Evolutionary conservation across 2,888 invertebrate genomes (phyloP).

Genomic region (Acrobeloides nanus): DNA sequence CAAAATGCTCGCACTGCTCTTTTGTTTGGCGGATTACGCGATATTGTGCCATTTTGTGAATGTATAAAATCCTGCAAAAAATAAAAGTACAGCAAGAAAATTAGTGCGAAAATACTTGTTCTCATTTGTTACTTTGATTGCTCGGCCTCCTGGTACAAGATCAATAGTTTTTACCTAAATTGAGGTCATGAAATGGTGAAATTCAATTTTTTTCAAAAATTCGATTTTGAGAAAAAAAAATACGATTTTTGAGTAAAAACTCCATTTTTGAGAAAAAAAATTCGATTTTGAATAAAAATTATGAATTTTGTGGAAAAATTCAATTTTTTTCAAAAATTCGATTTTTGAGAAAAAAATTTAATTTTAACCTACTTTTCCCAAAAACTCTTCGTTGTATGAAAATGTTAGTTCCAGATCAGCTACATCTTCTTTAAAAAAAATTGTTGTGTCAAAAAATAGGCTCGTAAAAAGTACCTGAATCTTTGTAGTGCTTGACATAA

Average conservation of each 20-base stretch:
- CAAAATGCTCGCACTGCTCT: slow-evolving; percentile 91
- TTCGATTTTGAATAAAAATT: background rate
- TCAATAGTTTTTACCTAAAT: slow-evolving; percentile 83
- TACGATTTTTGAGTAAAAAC: too few relatives aligned
- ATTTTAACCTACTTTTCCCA: slow-evolving; percentile 32
- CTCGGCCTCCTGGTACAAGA: slow-evolving; percentile 85
- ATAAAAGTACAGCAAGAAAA: background rate
- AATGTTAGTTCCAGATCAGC: slow-evolving; percentile 83
- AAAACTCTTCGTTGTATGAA: slow-evolving; percentile 43
- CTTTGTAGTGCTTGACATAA: slow-evolving; percentile 70
- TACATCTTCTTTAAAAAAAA: slow-evolving; percentile 88
- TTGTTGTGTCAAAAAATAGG: slow-evolving; percentile 65
- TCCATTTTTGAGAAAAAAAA: background rate
- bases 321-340: background rate
- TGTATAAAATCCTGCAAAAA: slow-evolving; percentile 80
- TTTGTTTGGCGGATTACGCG: slow-evolving; percentile 95
- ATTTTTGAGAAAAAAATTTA: slow-evolving; percentile 2
- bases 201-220: too few relatives aligned
- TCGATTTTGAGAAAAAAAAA: slow-evolving; percentile 2
- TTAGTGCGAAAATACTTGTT: slow-evolving; percentile 64
- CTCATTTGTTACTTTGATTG: slow-evolving; percentile 84
- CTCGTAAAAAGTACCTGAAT: slow-evolving; percentile 85
- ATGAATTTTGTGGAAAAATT: background rate
- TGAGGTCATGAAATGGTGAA: background rate
- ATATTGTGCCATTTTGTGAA: slow-evolving; percentile 95